These are phyloP conservation scores for Neodon shergylaensis DNA, from an alignment of 2,113 vertebrate species.

Conservation along the genomic window DNA sequence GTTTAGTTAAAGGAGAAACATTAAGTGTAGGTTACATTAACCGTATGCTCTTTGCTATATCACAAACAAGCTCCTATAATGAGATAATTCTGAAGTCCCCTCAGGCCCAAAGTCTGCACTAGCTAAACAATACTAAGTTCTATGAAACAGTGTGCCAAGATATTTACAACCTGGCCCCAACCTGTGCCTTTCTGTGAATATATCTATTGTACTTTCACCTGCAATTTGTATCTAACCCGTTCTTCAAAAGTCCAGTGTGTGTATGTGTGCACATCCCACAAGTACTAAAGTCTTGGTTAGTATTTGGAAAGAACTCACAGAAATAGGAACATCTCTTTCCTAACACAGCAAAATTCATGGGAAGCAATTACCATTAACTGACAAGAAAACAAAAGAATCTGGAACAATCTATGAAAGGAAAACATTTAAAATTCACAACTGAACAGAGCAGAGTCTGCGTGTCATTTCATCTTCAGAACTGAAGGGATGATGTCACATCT, in stretches of 20 bases:
- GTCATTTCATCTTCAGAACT: background rate
- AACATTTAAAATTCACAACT: background rate
- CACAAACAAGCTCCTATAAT: background rate
- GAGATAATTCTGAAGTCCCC: background rate
- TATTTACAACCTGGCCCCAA: background rate
- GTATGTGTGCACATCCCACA: background rate
- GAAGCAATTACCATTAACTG: conserved; percentile 65
- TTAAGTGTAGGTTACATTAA: background rate
- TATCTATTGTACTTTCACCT: conserved; percentile 33
- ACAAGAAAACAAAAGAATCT: conserved; percentile 68
- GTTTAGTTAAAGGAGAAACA: background rate
- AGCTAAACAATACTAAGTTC: conserved; percentile 24
- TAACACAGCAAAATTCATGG: conserved; percentile 62
- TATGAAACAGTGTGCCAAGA: conserved; percentile 18
- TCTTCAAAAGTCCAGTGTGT: conserved; percentile 1
- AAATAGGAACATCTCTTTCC: conserved; percentile 72
- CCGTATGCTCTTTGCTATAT: background rate
- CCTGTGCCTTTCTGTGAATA: conserved; percentile 6
- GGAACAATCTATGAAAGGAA: conserved; percentile 52
- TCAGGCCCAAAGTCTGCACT: background rate
- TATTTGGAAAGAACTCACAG: conserved; percentile 58
- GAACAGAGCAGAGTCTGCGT: background rate
- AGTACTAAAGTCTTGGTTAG: conserved; percentile 35
- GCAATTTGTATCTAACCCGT: conserved; percentile 24
- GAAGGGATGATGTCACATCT: background rate